Conservation (phyloP, 2,113 vertebrate genomes). For the Tangachromis dhanisi region DNA sequence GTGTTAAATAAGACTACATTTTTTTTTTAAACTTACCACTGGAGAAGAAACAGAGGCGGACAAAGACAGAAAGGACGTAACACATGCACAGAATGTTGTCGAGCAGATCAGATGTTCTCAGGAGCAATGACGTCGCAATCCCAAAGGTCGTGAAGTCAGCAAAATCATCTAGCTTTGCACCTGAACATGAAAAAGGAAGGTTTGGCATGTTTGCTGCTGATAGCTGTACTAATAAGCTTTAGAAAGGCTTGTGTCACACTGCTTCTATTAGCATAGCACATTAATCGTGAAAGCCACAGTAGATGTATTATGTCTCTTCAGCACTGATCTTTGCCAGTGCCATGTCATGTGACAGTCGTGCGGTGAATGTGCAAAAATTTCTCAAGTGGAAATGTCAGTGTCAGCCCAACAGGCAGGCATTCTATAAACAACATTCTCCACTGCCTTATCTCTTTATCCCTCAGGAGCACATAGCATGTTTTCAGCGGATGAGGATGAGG, state of each 20-base stretch:
- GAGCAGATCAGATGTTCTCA: conserved; percentile 72
- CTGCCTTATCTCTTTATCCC: conserved; percentile 41
- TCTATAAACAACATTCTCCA: conserved; percentile 63
- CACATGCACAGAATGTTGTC: conserved; percentile 78
- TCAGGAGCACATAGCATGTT: conserved; percentile 29
- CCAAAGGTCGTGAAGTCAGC: conserved; percentile 91
- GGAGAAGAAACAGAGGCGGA: conserved; percentile 86
- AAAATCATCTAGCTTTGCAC: conserved; percentile 86
- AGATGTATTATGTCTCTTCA: not conserved
- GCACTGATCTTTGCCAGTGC: not conserved
- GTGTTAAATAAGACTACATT: not conserved
- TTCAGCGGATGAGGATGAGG: conserved; percentile 39
- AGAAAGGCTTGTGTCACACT: not conserved
- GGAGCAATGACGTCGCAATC: conserved; percentile 81
- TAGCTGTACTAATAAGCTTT: not conserved
- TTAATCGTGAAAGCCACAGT: not conserved
- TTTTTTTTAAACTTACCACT: conserved; percentile 64
- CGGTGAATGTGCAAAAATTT: not conserved
- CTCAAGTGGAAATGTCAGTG: conserved; percentile 45
- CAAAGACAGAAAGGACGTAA: conserved; percentile 79
- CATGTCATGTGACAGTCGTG: not conserved
- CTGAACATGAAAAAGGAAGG: conserved; percentile 48
- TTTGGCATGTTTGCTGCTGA: not conserved
- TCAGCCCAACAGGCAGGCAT: conserved; percentile 23
- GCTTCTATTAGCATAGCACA: not conserved